A percentile compares a stretch with the other conserved stretches of the same genome.
Conservation (phyloP, 2,797 vertebrate genomes). For the Enteromius paludinosus region DNA sequence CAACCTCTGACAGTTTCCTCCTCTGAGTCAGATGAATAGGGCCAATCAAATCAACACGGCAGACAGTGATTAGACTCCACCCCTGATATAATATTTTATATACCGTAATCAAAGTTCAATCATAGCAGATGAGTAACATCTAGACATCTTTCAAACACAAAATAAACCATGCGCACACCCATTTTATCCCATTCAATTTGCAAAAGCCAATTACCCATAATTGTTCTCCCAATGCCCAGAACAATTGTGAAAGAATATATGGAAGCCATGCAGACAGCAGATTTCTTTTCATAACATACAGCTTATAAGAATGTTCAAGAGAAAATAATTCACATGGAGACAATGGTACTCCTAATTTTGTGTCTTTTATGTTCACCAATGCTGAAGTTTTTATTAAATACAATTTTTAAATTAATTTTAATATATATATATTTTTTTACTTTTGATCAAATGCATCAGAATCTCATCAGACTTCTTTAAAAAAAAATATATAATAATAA, state of each 20-base stretch:
- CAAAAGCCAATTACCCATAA: conserved; percentile 24
- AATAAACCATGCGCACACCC: neutral
- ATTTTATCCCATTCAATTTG: conserved; percentile 16
- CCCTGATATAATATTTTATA: conserved; percentile 16
- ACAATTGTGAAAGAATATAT: neutral
- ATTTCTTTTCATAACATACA: neutral
- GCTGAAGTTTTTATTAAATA: too few relatives aligned
- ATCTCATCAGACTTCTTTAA: too few relatives aligned
- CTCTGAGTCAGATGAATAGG: conserved; percentile 8
- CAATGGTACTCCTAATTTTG: neutral
- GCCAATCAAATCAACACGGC: conserved; percentile 28
- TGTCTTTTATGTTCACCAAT: neutral
- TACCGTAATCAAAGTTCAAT: conserved; percentile 11
- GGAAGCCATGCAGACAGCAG: neutral
- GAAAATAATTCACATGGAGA: neutral
- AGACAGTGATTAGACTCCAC: conserved; percentile 31
- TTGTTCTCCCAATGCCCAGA: neutral
- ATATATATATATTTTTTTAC: too few relatives aligned
- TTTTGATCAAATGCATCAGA: neutral
- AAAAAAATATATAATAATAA: too few relatives aligned
- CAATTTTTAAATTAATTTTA: too few relatives aligned
- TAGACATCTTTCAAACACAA: conserved; percentile 12
- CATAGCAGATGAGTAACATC: neutral
- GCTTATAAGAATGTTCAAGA: neutral
- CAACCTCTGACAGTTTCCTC: conserved; percentile 34